phyloP scores from a whole-genome alignment of 2,797 vertebrate genomes.

The Sebastes oblongus region DNA sequence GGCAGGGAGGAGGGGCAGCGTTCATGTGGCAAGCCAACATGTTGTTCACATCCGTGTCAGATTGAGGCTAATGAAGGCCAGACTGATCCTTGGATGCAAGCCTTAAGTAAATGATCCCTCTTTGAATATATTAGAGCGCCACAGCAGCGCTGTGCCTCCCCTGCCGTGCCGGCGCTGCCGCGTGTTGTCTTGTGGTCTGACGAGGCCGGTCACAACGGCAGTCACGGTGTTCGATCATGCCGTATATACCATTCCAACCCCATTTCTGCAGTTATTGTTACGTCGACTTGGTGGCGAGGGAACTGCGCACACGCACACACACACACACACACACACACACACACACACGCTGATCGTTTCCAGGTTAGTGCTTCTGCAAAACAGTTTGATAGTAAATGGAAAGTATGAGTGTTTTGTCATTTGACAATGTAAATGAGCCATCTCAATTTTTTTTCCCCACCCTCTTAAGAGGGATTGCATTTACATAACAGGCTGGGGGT shows the following conservation, averaged over 20 bases:
- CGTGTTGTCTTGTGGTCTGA: conserved; percentile 56
- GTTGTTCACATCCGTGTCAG: conserved; percentile 78
- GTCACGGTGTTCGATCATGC: conserved; percentile 49
- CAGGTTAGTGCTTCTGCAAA: conserved; percentile 47
- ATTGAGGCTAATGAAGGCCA: conserved; percentile 80
- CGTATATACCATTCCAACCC: neutral
- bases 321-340: neutral
- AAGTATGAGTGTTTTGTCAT: conserved; percentile 81
- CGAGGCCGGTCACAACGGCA: conserved; percentile 36
- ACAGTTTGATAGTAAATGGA: conserved; percentile 76
- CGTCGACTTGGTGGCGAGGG: neutral
- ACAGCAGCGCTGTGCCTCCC: conserved; percentile 34
- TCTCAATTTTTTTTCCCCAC: conserved; percentile 71
- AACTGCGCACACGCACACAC: neutral
- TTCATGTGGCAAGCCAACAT: conserved; percentile 74
- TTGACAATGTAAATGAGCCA: conserved; percentile 82
- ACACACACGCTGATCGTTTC: conserved; percentile 32
- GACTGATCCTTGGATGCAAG: conserved; percentile 73
- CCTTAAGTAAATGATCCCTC: conserved; percentile 76
- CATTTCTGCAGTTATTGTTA: neutral
- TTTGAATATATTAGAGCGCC: conserved; percentile 70
- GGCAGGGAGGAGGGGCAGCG: conserved; percentile 49
- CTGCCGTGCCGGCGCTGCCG: conserved; percentile 22
- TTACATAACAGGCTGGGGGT: conserved; percentile 78
- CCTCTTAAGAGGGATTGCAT: conserved; percentile 76